phyloP scores from a whole-genome alignment of 2,888 invertebrate species.

The Thalpophila matura region DNA sequence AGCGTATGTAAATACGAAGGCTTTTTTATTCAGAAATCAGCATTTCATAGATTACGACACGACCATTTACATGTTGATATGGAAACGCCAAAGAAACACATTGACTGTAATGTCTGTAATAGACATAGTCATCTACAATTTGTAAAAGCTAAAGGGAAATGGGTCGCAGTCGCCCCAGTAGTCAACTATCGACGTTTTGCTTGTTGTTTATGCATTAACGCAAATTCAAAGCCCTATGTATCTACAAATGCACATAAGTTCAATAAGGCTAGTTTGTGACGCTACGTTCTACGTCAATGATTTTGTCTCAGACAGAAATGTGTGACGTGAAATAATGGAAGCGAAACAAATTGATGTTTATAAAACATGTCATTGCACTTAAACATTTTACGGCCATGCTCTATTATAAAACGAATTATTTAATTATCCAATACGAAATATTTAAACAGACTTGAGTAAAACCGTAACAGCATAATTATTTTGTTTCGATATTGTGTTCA shows the following conservation, averaged over 20 bases:
- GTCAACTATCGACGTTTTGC: constrained; percentile 8
- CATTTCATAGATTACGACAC: constrained; percentile 13
- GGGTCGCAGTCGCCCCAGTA: constrained; percentile 11
- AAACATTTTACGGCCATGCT: constrained; percentile 8
- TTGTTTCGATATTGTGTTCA: constrained; percentile 41
- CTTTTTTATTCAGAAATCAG: constrained; percentile 26
- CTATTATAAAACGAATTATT: constrained; percentile 4
- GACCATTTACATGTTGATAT: constrained; percentile 16
- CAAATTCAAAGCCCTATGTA: constrained; percentile 28
- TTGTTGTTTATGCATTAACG: constrained; percentile 33
- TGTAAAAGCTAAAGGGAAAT: constrained; percentile 38
- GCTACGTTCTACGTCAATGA: constrained; percentile 16
- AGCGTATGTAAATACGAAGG: constrained; percentile 38
- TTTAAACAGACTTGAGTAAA: constrained; percentile 5
- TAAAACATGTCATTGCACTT: constrained; percentile 20
- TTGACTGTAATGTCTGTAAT: too few relatives aligned
- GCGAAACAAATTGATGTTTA: constrained; percentile 7
- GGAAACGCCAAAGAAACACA: constrained; percentile 23
- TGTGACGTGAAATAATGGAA: constrained; percentile 18
- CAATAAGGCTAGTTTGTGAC: not conserved
- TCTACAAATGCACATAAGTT: constrained; percentile 14
- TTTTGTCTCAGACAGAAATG: not conserved
- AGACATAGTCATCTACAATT: constrained; percentile 19
- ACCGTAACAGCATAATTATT: constrained; percentile 19
- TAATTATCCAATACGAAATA: not conserved